These are phyloP conservation scores for Lasioglossum albipes DNA, from an alignment of 1,140 invertebrate species.

Conservation along the genomic window DNA sequence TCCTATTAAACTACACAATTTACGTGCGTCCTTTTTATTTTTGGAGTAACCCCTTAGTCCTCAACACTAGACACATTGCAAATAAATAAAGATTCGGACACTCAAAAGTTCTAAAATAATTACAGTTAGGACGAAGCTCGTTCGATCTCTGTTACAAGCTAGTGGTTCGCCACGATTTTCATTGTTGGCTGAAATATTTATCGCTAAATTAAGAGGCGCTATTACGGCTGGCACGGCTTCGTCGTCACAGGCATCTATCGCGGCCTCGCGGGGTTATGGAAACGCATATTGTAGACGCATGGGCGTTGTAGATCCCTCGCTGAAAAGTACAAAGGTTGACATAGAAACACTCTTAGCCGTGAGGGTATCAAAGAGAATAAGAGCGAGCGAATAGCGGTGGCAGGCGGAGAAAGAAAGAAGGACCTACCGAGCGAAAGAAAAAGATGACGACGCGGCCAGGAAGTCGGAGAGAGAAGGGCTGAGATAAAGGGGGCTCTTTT, in stretches of 20 bases:
- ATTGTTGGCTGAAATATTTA: neutral
- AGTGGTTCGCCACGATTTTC: neutral
- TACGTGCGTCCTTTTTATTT: too few relatives aligned
- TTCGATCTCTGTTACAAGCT: too few relatives aligned
- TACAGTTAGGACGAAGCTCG: too few relatives aligned
- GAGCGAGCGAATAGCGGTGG: conserved; percentile 26
- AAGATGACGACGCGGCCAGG: neutral
- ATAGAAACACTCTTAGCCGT: conserved; percentile 72
- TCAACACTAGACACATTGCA: too few relatives aligned
- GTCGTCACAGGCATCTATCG: conserved; percentile 47
- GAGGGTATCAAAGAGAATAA: conserved; percentile 57
- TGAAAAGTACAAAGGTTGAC: conserved; percentile 75
- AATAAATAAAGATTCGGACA: too few relatives aligned
- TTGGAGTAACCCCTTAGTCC: too few relatives aligned
- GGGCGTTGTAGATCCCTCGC: conserved; percentile 69
- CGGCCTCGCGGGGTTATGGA: conserved; percentile 51
- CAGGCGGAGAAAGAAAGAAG: neutral
- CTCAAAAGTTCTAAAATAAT: too few relatives aligned
- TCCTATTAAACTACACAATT: too few relatives aligned
- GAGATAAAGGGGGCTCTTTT: conserved; percentile 76
- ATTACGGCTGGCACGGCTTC: conserved; percentile 44
- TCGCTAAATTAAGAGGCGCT: conserved; percentile 64
- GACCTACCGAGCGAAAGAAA: conserved; percentile 13
- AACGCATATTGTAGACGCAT: conserved; percentile 68
- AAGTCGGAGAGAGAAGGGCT: conserved; percentile 49